A percentile compares a stretch with the other conserved stretches of the same genome.
phyloP scores from a whole-genome alignment of 2,113 vertebrate genomes.

The Sylvietta virens region DNA sequence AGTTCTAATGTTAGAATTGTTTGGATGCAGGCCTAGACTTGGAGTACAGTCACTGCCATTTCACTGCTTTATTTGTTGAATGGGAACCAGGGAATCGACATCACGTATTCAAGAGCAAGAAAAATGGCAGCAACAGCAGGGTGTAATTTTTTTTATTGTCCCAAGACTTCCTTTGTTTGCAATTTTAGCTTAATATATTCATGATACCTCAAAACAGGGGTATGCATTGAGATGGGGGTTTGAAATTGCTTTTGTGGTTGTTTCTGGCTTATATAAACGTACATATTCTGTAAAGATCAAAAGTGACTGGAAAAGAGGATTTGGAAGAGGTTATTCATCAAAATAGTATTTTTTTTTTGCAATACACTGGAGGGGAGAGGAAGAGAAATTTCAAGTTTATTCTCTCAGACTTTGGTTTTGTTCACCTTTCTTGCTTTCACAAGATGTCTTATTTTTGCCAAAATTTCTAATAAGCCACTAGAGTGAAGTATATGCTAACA shows the following conservation, averaged over 20 bases:
- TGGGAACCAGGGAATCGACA: background rate
- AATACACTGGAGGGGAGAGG: accelerated
- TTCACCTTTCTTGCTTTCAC: background rate
- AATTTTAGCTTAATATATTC: background rate
- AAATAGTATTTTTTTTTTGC: background rate
- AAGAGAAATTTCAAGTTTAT: background rate
- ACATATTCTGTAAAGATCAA: background rate
- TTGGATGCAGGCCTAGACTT: background rate
- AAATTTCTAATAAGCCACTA: background rate
- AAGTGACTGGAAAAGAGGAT: background rate
- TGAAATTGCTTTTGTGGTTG: background rate
- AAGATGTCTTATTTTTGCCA: background rate
- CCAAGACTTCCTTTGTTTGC: background rate
- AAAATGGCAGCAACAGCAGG: background rate
- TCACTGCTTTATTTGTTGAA: background rate
- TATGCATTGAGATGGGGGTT: accelerated
- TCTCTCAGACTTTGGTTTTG: background rate
- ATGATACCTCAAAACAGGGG: background rate
- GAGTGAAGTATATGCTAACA: background rate
- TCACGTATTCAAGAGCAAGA: background rate
- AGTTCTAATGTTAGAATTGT: background rate
- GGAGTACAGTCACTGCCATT: background rate
- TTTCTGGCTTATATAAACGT: background rate
- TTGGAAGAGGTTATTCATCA: background rate
- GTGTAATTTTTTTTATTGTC: background rate